phyloP scores from a whole-genome alignment of 1,140 invertebrate genomes.

The Drosophila kohkoa region DNA sequence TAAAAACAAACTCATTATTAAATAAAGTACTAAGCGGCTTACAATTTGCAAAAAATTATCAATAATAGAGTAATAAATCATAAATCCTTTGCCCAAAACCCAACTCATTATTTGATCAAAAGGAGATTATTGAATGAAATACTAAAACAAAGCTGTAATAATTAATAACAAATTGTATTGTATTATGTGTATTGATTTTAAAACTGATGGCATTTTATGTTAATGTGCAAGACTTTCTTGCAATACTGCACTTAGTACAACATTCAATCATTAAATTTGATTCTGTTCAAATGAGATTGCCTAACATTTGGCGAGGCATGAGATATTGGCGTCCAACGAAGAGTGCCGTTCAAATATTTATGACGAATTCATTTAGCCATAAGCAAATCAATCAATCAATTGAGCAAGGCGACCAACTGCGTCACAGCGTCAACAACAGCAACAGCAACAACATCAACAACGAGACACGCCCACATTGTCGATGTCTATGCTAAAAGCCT shows the following conservation, averaged over 20 bases:
- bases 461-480: conserved; percentile 30
- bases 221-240: not conserved
- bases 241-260: not conserved
- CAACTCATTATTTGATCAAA: too few relatives aligned
- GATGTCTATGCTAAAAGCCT: conserved; percentile 7
- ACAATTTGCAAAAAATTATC: too few relatives aligned
- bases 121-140: too few relatives aligned
- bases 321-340: conserved; percentile 18
- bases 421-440: conserved; percentile 6
- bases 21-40: too few relatives aligned
- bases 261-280: conserved; percentile 24
- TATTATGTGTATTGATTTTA: not conserved
- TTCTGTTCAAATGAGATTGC: conserved; percentile 39
- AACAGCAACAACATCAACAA: conserved; percentile 10
- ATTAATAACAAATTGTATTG: too few relatives aligned
- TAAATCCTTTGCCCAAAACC: too few relatives aligned
- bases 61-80: too few relatives aligned
- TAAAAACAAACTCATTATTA: too few relatives aligned
- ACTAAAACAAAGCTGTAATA: too few relatives aligned
- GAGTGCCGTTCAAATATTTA: conserved; percentile 52
- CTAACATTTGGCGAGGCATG: conserved; percentile 2
- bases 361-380: conserved; percentile 66
- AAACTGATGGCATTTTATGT: not conserved
- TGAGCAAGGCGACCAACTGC: conserved; percentile 32
- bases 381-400: conserved; percentile 68